Base-by-base conservation (phyloP, 2,113 vertebrate genomes). In the Vicugna pacos region DNA sequence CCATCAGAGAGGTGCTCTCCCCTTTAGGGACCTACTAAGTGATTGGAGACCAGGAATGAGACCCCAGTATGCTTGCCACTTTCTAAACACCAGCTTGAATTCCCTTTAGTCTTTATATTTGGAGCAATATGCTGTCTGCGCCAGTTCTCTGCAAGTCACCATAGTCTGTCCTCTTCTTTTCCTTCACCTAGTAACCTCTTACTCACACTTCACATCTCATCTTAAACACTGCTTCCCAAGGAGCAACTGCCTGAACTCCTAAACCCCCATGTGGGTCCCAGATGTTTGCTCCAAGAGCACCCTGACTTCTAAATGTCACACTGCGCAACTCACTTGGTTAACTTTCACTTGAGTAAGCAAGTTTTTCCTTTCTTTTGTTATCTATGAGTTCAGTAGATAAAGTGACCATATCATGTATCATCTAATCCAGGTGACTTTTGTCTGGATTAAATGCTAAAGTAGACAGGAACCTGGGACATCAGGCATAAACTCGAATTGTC, bases 261-360 rank as follows among this genome's bases (percentile, higher is more conserved):
- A 32, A 48, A n/a, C 17, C 56, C 20, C 38, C n/a, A 9, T 0
- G 6, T 5, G 58, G n/a, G 35, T 32, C 42, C 56, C 26, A 28
- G 58, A 13, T 5, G 8, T 70, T 85, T 84, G 89, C 32, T 82
- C 26, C 13, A 3, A 22, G 12, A 62, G 12, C 1, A 54, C 19
- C 70, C 48, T 16, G 46, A 86, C 79, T 62, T 67, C 58, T 50
- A 56, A 56, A 30, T 14, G 5, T 69, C 85, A 93, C 19, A 56
- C 5, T 65, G 10, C 62, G 35, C 4, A 22, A 60, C 19, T 65
- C 48, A 52, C 13, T 67, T 67, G 54, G 60, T 9, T 50, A 48
- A 60, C 90, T 81, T 96, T 89, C 26, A 42, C 26, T 81, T 70
- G 80, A 69, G 64, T 70, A 92, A 88, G 62, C 83, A 76, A 42